Percentiles rank a stretch among this genome's conserved stretches.
These are phyloP conservation scores for Oophaga sylvatica DNA, from an alignment of 2,797 vertebrate genomes.

Conservation along the genomic window DNA sequence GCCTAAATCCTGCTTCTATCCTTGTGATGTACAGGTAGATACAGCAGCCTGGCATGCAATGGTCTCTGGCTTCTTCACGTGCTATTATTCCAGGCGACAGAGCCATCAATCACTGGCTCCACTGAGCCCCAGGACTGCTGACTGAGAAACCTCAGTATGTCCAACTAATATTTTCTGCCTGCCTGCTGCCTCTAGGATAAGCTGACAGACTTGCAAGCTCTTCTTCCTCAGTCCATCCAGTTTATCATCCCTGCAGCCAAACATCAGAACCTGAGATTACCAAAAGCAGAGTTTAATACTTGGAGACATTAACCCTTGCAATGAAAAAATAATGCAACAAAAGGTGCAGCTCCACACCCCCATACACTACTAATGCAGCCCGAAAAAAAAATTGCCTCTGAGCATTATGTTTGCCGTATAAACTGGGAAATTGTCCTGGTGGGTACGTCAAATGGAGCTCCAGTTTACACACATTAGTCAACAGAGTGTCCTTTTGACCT, in stretches of 20 bases:
- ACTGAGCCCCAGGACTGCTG: constrained; percentile 54
- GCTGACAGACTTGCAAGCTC: constrained; percentile 47
- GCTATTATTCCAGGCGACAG: constrained; percentile 39
- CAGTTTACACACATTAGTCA: too few relatives aligned
- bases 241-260: constrained; percentile 40
- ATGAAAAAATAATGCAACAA: neutral
- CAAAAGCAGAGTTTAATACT: neutral
- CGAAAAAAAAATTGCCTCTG: too few relatives aligned
- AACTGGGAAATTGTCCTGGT: too few relatives aligned
- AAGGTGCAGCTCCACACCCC: neutral
- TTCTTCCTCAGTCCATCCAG: constrained; percentile 22
- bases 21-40: constrained; percentile 42
- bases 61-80: constrained; percentile 25
- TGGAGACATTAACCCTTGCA: neutral
- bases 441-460: too few relatives aligned
- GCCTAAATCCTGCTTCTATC: constrained; percentile 11
- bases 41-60: neutral
- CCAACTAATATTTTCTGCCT: constrained; percentile 50
- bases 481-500: too few relatives aligned
- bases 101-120: constrained; percentile 50
- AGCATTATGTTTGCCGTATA: too few relatives aligned
- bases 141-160: constrained; percentile 42
- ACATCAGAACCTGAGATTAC: neutral
- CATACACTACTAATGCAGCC: too few relatives aligned
- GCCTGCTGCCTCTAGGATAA: constrained; percentile 48